A percentile compares a stretch with the other conserved stretches of the same genome.
Evolutionary conservation across 23 tunicate species (phyloP).

Genomic region (Oikopleura vanhoeffeni): DNA sequence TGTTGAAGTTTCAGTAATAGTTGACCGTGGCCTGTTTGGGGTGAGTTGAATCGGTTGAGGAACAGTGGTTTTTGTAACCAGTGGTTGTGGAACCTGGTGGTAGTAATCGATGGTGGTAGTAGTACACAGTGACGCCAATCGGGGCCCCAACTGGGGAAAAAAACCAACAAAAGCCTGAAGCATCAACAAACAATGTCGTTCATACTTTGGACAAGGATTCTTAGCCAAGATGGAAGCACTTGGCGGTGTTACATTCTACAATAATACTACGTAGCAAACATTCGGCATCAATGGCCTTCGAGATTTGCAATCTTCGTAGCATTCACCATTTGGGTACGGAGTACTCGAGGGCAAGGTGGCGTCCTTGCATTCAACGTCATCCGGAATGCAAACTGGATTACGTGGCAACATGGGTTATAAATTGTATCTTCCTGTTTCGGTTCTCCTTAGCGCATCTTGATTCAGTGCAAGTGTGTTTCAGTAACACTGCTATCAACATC

Average conservation of each 20-base stretch:
- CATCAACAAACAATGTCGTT: constrained; percentile 26
- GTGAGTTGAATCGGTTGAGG: not conserved
- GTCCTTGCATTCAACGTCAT: not conserved
- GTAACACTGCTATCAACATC: not conserved
- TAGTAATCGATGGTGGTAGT: not conserved
- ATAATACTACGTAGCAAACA: constrained; percentile 32
- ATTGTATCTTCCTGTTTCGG: not conserved
- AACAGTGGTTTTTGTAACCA: not conserved
- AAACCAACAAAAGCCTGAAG: too few relatives aligned
- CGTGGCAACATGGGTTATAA: not conserved
- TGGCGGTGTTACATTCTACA: constrained; percentile 33
- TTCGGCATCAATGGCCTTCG: constrained; percentile 18
- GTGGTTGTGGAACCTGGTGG: not conserved
- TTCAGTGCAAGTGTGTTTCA: not conserved
- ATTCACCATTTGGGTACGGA: not conserved
- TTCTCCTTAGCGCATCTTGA: too few relatives aligned
- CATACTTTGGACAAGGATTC: constrained; percentile 33
- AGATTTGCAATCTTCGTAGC: not conserved
- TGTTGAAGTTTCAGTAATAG: not conserved
- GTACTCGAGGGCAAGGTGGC: not conserved
- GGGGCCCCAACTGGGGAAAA: not conserved
- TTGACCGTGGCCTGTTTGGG: not conserved
- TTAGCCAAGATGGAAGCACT: constrained; percentile 34
- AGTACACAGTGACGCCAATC: constrained; percentile 1
- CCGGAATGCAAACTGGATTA: not conserved